Evolutionary conservation across 2,797 vertebrate species (phyloP).

Genomic region (Phoebastria nigripes): DNA sequence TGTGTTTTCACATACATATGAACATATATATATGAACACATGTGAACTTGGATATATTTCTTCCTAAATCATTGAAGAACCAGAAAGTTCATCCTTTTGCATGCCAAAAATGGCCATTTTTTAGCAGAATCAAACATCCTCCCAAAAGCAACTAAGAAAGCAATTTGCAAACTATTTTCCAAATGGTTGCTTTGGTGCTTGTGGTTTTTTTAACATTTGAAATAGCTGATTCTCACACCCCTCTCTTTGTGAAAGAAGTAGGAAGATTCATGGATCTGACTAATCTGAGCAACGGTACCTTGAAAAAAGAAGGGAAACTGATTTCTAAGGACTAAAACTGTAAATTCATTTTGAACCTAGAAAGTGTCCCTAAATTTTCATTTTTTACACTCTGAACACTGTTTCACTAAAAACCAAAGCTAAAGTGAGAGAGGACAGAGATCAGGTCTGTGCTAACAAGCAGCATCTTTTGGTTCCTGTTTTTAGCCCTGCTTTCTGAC

Average conservation of each 20-base stretch:
- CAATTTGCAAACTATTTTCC: background rate
- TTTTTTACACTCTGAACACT: background rate
- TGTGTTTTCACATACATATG: background rate
- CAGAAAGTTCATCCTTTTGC: background rate
- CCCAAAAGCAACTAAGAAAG: background rate
- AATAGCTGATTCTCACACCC: conserved; percentile 15
- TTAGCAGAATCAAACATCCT: background rate
- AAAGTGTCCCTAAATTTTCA: background rate
- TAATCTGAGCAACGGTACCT: conserved; percentile 2
- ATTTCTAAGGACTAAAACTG: background rate
- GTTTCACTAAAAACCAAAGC: background rate
- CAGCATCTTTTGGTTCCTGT: background rate
- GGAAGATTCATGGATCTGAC: conserved; percentile 25
- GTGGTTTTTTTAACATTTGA: background rate
- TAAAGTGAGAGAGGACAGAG: background rate
- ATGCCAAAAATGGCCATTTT: background rate
- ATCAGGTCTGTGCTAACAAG: background rate
- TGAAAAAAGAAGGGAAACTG: background rate
- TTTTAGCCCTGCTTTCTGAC: background rate
- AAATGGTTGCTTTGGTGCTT: background rate
- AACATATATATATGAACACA: background rate
- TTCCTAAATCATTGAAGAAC: background rate
- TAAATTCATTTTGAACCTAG: background rate
- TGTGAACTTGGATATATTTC: background rate
- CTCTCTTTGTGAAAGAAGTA: conserved; percentile 4